Evolutionary conservation across 2,797 vertebrate species (phyloP).

Genomic region (Melanotaenia maccullochi): DNA sequence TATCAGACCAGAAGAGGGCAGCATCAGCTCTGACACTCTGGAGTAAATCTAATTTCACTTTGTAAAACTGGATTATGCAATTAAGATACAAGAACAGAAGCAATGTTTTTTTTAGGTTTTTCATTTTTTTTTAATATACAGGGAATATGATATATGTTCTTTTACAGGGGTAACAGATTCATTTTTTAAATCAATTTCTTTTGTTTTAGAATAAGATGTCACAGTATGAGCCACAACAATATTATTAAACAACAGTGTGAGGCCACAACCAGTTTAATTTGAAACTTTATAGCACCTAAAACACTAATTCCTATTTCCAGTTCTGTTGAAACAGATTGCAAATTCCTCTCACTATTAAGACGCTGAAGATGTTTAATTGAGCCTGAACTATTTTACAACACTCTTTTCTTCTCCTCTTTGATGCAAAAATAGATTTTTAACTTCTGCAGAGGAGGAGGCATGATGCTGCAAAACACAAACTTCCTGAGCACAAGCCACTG

Average conservation of each 20-base stretch:
- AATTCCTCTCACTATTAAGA: background rate
- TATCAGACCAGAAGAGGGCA: conserved; percentile 42
- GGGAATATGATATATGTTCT: background rate
- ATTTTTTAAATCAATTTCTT: background rate
- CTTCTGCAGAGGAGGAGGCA: conserved; percentile 34
- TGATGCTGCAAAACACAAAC: conserved; percentile 64
- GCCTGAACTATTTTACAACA: conserved; percentile 6
- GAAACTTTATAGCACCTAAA: background rate
- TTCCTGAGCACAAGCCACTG: conserved; percentile 17
- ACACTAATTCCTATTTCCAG: background rate
- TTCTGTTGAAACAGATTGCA: background rate
- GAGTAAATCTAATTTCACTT: background rate
- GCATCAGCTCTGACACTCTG: conserved; percentile 6
- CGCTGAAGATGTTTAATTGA: background rate
- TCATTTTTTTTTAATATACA: background rate
- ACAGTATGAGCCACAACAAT: background rate
- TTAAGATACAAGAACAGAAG: background rate
- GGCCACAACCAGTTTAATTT: background rate
- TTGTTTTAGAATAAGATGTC: background rate
- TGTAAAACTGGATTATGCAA: background rate
- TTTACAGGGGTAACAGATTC: background rate
- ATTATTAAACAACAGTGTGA: background rate
- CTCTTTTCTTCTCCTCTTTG: conserved; percentile 18
- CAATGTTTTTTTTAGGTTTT: background rate
- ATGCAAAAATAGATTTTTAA: conserved; percentile 47